Percentiles rank a stretch among this genome's conserved stretches.
These are phyloP conservation scores for Cryptus viduatorius DNA, from an alignment of 2,888 invertebrate species.

Conservation along the genomic window DNA sequence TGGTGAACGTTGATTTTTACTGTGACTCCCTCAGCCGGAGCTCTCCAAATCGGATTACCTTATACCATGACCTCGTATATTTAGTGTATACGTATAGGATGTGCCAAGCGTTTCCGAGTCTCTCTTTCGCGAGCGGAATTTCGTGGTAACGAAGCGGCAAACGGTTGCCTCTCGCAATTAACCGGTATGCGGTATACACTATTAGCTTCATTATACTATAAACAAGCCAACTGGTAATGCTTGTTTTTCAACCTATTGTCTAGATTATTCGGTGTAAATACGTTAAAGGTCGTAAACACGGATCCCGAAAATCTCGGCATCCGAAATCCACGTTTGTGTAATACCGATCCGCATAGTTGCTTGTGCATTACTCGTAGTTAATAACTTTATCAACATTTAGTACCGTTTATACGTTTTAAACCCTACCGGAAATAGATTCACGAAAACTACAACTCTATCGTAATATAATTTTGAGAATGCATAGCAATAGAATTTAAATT, in stretches of 20 bases:
- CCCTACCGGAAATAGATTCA: no score
- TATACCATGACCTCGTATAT: slow-evolving; percentile 33
- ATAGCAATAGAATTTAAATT: no score
- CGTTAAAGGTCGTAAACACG: neutral
- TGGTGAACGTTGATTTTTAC: slow-evolving; percentile 58
- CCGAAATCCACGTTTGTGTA: neutral
- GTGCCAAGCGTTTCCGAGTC: neutral
- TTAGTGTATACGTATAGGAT: neutral
- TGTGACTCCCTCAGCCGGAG: slow-evolving; percentile 27
- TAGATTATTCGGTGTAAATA: slow-evolving; percentile 11
- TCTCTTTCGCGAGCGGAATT: slow-evolving; percentile 26
- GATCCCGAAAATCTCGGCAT: neutral
- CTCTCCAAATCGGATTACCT: slow-evolving; percentile 56
- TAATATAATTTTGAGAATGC: no score
- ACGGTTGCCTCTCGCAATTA: slow-evolving; percentile 50
- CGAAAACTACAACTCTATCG: no score
- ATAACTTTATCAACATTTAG: no score
- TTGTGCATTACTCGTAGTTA: no score
- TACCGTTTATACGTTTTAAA: no score
- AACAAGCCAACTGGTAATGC: slow-evolving; percentile 22
- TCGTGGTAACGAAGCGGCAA: slow-evolving; percentile 57
- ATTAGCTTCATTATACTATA: slow-evolving; percentile 39
- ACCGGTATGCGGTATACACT: slow-evolving; percentile 30
- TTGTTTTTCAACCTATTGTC: slow-evolving; percentile 16
- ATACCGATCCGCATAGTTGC: no score